A percentile compares a stretch with the other conserved stretches of the same genome.
These are phyloP conservation scores for Littorina saxatilis DNA, from an alignment of 1,140 invertebrate genomes.

Conservation along the genomic window DNA sequence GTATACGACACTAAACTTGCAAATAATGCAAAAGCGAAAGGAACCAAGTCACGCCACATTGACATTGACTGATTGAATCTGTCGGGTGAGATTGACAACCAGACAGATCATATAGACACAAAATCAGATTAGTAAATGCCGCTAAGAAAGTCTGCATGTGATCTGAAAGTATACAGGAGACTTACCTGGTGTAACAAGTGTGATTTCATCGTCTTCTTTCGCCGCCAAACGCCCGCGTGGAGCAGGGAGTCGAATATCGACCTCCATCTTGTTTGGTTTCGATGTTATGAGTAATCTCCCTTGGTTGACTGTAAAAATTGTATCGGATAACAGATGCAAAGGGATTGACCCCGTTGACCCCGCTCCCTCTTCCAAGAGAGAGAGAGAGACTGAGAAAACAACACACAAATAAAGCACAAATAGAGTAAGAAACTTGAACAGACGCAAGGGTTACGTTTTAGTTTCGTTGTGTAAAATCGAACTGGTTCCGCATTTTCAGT, in stretches of 20 bases:
- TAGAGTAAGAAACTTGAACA: not conserved
- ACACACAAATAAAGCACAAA: not conserved
- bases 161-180: no score
- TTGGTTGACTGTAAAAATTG: not conserved
- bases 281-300: not conserved
- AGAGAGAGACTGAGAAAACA: not conserved
- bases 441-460: not conserved
- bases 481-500: no score
- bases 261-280: constrained; percentile 47
- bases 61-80: not conserved
- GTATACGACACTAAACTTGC: no score
- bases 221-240: constrained; percentile 49
- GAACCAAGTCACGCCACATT: no score
- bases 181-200: constrained; percentile 84
- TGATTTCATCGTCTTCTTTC: constrained; percentile 52
- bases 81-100: not conserved
- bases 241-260: constrained; percentile 64
- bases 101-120: not conserved
- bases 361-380: not conserved
- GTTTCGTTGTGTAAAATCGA: not conserved
- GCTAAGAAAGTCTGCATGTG: not conserved
- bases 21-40: no score
- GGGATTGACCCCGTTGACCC: not conserved
- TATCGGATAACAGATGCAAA: not conserved
- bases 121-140: not conserved